phyloP scores from a whole-genome alignment of 92 coral and sea anemone genomes.

The Palythoa caribaeorum region DNA sequence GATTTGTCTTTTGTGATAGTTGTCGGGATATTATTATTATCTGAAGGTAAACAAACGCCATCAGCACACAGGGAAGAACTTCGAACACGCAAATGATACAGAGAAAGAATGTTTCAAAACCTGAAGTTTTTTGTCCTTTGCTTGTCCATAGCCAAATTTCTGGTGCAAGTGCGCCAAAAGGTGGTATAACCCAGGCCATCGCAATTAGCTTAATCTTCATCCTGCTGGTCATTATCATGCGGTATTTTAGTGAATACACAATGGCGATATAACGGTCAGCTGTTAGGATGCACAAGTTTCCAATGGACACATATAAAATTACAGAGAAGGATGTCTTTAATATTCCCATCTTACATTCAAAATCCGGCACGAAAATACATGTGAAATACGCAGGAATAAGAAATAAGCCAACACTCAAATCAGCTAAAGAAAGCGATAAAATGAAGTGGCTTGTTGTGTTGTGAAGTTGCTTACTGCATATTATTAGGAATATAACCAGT shows the following conservation, averaged over 20 bases:
- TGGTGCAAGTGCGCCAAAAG: slow-evolving; percentile 14
- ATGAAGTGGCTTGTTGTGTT: slow-evolving; percentile 76
- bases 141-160: background rate
- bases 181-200: slow-evolving; percentile 65
- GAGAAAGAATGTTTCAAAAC: background rate
- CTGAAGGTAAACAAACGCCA: slow-evolving; percentile 5
- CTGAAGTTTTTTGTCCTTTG: background rate
- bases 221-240: slow-evolving; percentile 53
- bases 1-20: background rate
- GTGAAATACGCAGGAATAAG: slow-evolving; percentile 73
- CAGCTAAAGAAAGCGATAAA: slow-evolving; percentile 78
- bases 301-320: slow-evolving; percentile 66
- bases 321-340: slow-evolving; percentile 68
- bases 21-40: slow-evolving; percentile 13
- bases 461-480: slow-evolving; percentile 58
- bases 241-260: slow-evolving; percentile 68
- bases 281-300: slow-evolving; percentile 71
- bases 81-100: background rate
- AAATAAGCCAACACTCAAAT: slow-evolving; percentile 72
- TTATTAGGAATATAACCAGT: slow-evolving; percentile 65
- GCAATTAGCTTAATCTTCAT: slow-evolving; percentile 47
- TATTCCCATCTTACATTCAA: slow-evolving; percentile 49
- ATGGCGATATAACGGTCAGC: slow-evolving; percentile 76
- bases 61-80: slow-evolving; percentile 8
- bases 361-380: slow-evolving; percentile 51